Percentiles rank a stretch among this genome's conserved stretches.
Evolutionary conservation across 1,140 invertebrate species (phyloP).

Genomic region (Pomacea maculata): DNA sequence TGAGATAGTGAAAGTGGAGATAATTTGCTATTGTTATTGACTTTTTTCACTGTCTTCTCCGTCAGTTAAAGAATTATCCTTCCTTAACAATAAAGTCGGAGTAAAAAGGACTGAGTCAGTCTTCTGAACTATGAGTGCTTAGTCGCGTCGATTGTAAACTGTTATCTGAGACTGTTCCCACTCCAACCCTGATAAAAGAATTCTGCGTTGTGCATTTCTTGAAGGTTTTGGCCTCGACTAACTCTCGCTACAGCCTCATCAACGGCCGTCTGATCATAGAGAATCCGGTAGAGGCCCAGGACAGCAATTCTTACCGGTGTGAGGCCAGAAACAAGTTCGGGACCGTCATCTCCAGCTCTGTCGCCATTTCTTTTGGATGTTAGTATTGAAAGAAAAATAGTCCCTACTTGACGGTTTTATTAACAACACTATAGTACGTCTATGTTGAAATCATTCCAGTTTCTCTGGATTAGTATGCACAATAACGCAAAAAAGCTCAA

Average conservation of each 20-base stretch:
- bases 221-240: constrained; percentile 26
- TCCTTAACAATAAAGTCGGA: too few relatives aligned
- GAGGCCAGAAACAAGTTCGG: constrained; percentile 90
- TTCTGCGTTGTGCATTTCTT: not conserved
- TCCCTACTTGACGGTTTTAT: not conserved
- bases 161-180: too few relatives aligned
- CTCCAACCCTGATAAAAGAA: too few relatives aligned
- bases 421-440: not conserved
- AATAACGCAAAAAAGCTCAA: not conserved
- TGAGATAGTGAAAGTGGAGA: too few relatives aligned
- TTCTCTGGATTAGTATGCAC: not conserved
- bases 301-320: constrained; percentile 91
- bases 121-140: too few relatives aligned
- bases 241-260: constrained; percentile 85
- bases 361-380: constrained; percentile 87
- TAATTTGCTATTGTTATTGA: too few relatives aligned
- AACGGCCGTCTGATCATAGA: constrained; percentile 92
- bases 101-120: too few relatives aligned
- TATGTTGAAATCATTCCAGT: not conserved
- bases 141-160: too few relatives aligned
- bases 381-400: constrained; percentile 36
- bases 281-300: constrained; percentile 74
- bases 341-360: constrained; percentile 86
- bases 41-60: too few relatives aligned
- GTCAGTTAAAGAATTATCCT: too few relatives aligned